Evolutionary conservation across 2,888 invertebrate species (phyloP).

Genomic region (Scrobipalpa atriplicella): DNA sequence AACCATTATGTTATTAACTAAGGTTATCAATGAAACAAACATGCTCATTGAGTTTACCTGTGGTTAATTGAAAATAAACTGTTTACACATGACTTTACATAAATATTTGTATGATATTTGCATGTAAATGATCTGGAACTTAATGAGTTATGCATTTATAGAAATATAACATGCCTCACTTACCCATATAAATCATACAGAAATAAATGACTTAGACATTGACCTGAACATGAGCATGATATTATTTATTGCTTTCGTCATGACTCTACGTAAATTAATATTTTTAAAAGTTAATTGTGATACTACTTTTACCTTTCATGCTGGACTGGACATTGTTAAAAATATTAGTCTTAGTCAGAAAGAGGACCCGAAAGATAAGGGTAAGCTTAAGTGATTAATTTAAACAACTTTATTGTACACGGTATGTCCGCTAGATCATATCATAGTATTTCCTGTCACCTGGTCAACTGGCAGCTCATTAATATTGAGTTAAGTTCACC

Average conservation of each 20-base stretch:
- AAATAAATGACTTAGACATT: slow-evolving; percentile 50
- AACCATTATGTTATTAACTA: too few species aligned
- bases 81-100: not conserved
- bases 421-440: too few species aligned
- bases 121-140: slow-evolving; percentile 23
- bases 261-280: not conserved
- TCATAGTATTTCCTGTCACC: too few species aligned
- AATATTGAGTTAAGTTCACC: too few species aligned
- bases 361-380: too few species aligned
- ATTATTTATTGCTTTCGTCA: slow-evolving; percentile 39
- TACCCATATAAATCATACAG: slow-evolving; percentile 55
- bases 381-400: too few species aligned
- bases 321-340: too few species aligned
- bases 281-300: not conserved
- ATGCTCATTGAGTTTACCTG: too few species aligned
- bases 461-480: too few species aligned
- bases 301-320: not conserved
- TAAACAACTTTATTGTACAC: too few species aligned
- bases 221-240: slow-evolving; percentile 34
- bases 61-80: slow-evolving; percentile 6
- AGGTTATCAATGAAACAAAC: too few species aligned
- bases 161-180: slow-evolving; percentile 41
- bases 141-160: slow-evolving; percentile 31
- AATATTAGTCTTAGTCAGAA: too few species aligned
- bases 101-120: slow-evolving; percentile 16